These are phyloP conservation scores for Erpornis zantholeuca DNA, from an alignment of 2,113 vertebrate species.

Conservation along the genomic window DNA sequence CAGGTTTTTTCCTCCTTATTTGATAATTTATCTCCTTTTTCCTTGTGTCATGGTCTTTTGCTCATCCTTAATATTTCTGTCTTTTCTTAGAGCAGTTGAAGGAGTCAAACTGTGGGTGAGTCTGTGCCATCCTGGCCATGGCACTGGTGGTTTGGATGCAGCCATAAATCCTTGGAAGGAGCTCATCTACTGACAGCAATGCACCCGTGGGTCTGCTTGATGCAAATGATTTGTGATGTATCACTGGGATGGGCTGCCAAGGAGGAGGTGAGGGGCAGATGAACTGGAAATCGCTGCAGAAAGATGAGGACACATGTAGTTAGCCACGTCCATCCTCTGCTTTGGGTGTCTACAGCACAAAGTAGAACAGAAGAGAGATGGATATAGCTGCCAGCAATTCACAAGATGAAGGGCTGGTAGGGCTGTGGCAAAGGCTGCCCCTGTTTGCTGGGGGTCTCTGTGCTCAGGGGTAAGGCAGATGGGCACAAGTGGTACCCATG, in stretches of 20 bases:
- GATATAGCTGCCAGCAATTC: not conserved
- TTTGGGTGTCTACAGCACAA: not conserved
- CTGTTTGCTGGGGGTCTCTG: not conserved
- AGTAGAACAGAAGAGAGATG: not conserved
- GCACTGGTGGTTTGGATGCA: not conserved
- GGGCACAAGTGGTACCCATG: rapidly evolving
- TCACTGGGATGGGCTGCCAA: not conserved
- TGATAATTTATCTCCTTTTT: not conserved
- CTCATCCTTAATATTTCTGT: not conserved
- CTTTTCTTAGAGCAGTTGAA: not conserved
- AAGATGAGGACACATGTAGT: rapidly evolving
- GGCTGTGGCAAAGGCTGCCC: not conserved
- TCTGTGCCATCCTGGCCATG: not conserved
- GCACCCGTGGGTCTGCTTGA: rapidly evolving
- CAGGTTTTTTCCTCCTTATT: not conserved
- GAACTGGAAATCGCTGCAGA: not conserved
- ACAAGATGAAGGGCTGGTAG: not conserved
- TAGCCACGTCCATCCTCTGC: not conserved
- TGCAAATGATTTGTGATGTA: not conserved
- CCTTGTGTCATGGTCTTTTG: not conserved
- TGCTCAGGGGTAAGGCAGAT: not conserved
- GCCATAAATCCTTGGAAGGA: not conserved
- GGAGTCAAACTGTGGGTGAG: not conserved
- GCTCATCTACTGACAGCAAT: rapidly evolving
- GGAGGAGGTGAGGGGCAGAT: not conserved